Evolutionary conservation across 2,113 vertebrate genomes (phyloP).

Genomic region (Terrapene triunguis): DNA sequence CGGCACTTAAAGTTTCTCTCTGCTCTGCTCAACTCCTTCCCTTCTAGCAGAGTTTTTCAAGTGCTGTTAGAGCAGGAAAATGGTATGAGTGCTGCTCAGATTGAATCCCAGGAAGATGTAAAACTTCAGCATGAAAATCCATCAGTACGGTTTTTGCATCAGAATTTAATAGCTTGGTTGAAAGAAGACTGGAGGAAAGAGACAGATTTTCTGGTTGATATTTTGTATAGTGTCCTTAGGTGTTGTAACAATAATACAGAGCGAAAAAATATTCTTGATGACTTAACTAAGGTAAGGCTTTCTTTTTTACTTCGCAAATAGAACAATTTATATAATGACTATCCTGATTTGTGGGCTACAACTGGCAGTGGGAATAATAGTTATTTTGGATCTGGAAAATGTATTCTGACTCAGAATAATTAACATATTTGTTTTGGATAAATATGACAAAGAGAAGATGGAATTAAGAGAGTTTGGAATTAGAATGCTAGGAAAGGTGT

Average conservation of each 20-base stretch:
- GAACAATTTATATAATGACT: background rate
- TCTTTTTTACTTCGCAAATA: background rate
- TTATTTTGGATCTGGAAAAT: background rate
- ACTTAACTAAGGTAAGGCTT: slow-evolving; percentile 85
- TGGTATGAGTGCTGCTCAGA: background rate
- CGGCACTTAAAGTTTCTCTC: slow-evolving; percentile 92
- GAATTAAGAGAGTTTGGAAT: background rate
- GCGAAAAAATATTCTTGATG: slow-evolving; percentile 87
- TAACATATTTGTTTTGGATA: background rate
- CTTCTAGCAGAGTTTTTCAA: slow-evolving; percentile 87
- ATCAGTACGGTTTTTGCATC: slow-evolving; percentile 87
- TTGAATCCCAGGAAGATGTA: slow-evolving; percentile 39
- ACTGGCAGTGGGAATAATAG: background rate
- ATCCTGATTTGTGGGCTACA: background rate
- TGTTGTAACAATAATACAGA: slow-evolving; percentile 86
- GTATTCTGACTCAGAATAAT: background rate
- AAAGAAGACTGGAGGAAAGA: slow-evolving; percentile 83
- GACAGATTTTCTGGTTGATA: slow-evolving; percentile 89
- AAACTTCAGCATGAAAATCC: slow-evolving; percentile 76
- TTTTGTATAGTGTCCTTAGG: slow-evolving; percentile 90
- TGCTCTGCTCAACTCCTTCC: slow-evolving; percentile 87
- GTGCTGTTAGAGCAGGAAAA: slow-evolving; percentile 82
- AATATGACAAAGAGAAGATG: rapidly evolving
- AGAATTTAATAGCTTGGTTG: slow-evolving; percentile 88
- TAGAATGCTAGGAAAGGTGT: background rate